phyloP scores from a whole-genome alignment of 2,888 invertebrate genomes.

The Bembecia ichneumoniformis region DNA sequence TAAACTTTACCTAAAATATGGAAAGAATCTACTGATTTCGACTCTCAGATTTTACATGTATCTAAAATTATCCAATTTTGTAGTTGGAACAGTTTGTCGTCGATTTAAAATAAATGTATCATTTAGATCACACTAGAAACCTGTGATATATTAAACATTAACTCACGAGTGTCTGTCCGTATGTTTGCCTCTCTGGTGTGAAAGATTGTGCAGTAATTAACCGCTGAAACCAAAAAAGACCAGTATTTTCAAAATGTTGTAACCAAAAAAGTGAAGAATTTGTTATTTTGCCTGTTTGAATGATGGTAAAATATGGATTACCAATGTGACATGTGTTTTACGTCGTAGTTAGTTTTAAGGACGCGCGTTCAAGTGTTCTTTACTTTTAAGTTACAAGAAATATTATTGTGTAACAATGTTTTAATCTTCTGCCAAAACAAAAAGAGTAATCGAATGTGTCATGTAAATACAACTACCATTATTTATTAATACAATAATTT shows the following conservation, averaged over 20 bases:
- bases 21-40: no score
- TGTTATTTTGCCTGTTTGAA: conserved; percentile 32
- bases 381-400: conserved; percentile 37
- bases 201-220: conserved; percentile 6
- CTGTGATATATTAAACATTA: conserved; percentile 61
- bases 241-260: conserved; percentile 58
- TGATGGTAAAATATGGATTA: conserved; percentile 19
- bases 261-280: conserved; percentile 43
- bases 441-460: conserved; percentile 68
- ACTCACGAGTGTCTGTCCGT: conserved; percentile 54
- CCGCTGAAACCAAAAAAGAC: conserved; percentile 49
- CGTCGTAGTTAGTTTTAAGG: conserved; percentile 13
- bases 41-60: no score
- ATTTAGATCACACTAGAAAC: conserved; percentile 63
- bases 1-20: no score
- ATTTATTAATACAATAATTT: conserved; percentile 74
- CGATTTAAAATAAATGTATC: conserved; percentile 39
- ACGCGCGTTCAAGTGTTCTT: conserved; percentile 15
- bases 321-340: conserved; percentile 42
- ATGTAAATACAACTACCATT: conserved; percentile 74
- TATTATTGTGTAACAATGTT: conserved; percentile 62
- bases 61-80: conserved; percentile 17
- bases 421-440: conserved; percentile 73
- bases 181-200: conserved; percentile 49
- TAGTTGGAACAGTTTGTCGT: conserved; percentile 20